Conservation (phyloP, 2,797 vertebrate species). For the Spondyliosoma cantharus region DNA sequence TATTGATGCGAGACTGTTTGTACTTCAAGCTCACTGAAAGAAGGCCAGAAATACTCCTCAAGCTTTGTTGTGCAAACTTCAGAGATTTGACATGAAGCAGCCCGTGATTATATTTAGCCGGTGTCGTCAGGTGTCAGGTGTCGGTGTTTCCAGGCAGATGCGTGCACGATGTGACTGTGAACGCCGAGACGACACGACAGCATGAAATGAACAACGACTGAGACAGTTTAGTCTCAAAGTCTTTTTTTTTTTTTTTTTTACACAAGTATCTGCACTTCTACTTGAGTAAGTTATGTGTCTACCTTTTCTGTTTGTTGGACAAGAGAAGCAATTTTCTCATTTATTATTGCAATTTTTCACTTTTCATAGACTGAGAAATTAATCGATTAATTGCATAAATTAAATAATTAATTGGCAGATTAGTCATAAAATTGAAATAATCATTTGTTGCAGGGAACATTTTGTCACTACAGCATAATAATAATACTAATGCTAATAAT, state of each 20-base stretch:
- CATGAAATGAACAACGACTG: too few relatives aligned
- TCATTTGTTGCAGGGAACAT: neutral
- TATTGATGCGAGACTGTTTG: slow-evolving; percentile 61
- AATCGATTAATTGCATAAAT: too few relatives aligned
- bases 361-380: neutral
- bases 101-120: slow-evolving; percentile 57
- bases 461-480: too few relatives aligned
- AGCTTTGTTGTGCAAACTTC: slow-evolving; percentile 46
- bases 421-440: too few relatives aligned
- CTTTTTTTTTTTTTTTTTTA: too few relatives aligned
- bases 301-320: too few relatives aligned
- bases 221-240: too few relatives aligned
- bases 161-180: neutral
- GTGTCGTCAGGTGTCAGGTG: neutral
- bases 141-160: neutral
- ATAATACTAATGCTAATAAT: too few relatives aligned
- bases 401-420: too few relatives aligned
- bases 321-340: too few relatives aligned
- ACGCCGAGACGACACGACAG: slow-evolving; percentile 8
- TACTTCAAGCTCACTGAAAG: slow-evolving; percentile 35
- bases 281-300: too few relatives aligned
- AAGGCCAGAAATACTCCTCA: slow-evolving; percentile 54
- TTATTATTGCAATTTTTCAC: neutral
- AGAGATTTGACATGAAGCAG: slow-evolving; percentile 12
- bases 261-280: too few relatives aligned